Percentiles rank a stretch among this genome's conserved stretches.
Evolutionary conservation across 1,140 invertebrate genomes (phyloP).

Genomic region (Rhagoletis pomonella): DNA sequence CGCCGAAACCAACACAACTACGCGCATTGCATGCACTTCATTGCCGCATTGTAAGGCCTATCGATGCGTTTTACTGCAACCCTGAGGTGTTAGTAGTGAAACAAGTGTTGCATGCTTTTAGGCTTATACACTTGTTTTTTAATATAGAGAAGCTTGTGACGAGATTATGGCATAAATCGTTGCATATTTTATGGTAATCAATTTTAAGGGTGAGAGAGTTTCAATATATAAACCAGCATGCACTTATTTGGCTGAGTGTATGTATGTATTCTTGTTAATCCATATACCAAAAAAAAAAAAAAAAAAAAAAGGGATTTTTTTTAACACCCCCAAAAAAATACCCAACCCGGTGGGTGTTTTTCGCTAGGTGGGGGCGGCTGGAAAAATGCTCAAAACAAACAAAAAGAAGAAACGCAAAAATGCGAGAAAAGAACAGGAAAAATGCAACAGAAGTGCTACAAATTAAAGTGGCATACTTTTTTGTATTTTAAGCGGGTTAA

Average conservation of each 20-base stretch:
- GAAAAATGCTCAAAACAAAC: not conserved
- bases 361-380: not conserved
- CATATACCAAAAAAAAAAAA: not conserved
- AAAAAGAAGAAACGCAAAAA: not conserved
- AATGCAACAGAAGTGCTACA: slow-evolving; percentile 16
- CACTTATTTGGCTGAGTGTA: not conserved
- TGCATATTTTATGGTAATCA: slow-evolving; percentile 63
- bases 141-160: slow-evolving; percentile 63
- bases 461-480: slow-evolving; percentile 24
- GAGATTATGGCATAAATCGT: slow-evolving; percentile 71
- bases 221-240: slow-evolving; percentile 15
- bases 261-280: not conserved
- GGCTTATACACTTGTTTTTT: slow-evolving; percentile 56
- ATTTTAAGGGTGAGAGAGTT: slow-evolving; percentile 57
- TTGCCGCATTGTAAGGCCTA: not conserved
- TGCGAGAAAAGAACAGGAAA: not conserved
- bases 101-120: slow-evolving; percentile 52
- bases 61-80: not conserved
- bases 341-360: not conserved
- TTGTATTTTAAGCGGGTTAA: slow-evolving; percentile 38
- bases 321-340: not conserved
- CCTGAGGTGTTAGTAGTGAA: not conserved
- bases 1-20: not conserved
- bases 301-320: not conserved
- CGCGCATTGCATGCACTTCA: not conserved